phyloP scores from a whole-genome alignment of 2,113 vertebrate species.

The Cebidichthys violaceus region DNA sequence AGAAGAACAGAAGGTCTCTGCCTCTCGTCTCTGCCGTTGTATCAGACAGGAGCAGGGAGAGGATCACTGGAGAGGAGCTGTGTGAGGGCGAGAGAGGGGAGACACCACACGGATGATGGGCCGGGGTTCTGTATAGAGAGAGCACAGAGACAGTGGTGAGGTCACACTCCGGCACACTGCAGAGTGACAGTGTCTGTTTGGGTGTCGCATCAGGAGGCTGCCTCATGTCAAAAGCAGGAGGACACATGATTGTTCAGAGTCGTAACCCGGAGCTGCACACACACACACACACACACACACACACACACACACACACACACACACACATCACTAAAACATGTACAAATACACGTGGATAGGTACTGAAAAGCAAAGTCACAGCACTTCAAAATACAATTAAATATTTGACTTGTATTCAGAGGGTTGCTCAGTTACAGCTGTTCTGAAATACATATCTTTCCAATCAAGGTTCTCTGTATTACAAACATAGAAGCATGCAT shows the following conservation, averaged over 20 bases:
- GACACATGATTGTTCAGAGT: constrained; percentile 36
- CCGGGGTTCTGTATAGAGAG: constrained; percentile 4
- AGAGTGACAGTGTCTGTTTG: constrained; percentile 55
- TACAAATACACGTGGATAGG: not conserved
- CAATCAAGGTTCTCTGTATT: not conserved
- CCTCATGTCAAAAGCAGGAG: constrained; percentile 28
- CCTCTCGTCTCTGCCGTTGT: constrained; percentile 11
- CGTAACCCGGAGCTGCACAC: not conserved
- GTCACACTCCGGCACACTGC: constrained; percentile 51
- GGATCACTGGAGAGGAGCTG: constrained; percentile 39
- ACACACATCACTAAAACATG: not conserved
- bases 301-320: constrained; percentile 3
- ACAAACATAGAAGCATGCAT: not conserved
- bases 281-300: constrained; percentile 9
- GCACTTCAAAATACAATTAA: not conserved
- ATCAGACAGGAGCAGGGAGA: constrained; percentile 30
- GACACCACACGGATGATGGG: constrained; percentile 39
- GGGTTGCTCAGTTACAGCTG: not conserved
- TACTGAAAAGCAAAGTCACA: not conserved
- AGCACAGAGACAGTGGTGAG: not conserved
- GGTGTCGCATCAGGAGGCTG: constrained; percentile 36
- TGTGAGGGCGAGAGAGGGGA: not conserved
- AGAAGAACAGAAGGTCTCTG: constrained; percentile 2
- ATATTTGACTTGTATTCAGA: not conserved
- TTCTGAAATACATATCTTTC: not conserved